phyloP scores from a whole-genome alignment of 1,140 invertebrate genomes.

The Triops longicaudatus region DNA sequence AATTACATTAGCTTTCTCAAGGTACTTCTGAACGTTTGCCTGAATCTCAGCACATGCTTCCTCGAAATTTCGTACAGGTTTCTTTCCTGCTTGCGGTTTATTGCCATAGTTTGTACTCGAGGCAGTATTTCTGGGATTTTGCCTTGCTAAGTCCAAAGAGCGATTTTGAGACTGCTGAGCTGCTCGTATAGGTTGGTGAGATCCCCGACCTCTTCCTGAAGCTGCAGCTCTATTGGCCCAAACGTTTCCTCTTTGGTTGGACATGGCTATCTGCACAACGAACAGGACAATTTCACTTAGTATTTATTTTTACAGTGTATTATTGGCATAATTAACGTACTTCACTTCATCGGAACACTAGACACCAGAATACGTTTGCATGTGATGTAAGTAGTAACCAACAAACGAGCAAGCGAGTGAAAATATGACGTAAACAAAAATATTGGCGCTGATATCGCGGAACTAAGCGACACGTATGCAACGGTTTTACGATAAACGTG shows the following conservation, averaged over 20 bases:
- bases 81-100: neutral
- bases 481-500: too few relatives aligned
- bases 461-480: too few relatives aligned
- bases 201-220: neutral
- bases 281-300: too few relatives aligned
- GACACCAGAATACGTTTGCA: too few relatives aligned
- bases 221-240: neutral
- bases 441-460: too few relatives aligned
- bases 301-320: too few relatives aligned
- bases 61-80: constrained; percentile 41
- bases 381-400: too few relatives aligned
- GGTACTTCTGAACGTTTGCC: constrained; percentile 48
- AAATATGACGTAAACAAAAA: too few relatives aligned
- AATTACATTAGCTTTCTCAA: constrained; percentile 37
- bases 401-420: too few relatives aligned
- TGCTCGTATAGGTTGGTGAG: neutral
- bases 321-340: too few relatives aligned
- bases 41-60: constrained; percentile 50
- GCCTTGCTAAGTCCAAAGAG: neutral
- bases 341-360: too few relatives aligned
- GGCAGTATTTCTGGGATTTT: neutral
- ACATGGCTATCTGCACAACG: neutral
- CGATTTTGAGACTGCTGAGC: neutral
- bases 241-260: neutral
- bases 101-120: neutral